Percentiles rank a stretch among this genome's conserved stretches.
These are phyloP conservation scores for Athalia rosae DNA, from an alignment of 2,888 invertebrate genomes.

Conservation along the genomic window DNA sequence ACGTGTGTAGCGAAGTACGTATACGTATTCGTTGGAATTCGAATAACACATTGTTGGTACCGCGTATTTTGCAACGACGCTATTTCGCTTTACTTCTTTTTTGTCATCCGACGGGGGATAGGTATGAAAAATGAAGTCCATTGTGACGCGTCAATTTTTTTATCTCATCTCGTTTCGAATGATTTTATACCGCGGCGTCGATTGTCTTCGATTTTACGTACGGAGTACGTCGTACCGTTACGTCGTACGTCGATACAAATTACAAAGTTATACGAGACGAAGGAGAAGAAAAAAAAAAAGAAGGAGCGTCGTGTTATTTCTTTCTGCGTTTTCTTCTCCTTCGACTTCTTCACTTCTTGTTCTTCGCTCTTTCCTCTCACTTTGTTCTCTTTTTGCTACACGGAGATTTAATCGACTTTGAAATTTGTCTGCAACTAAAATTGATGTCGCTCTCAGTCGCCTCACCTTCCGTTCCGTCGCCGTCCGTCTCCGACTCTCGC, in stretches of 20 bases:
- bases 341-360: conserved; percentile 18
- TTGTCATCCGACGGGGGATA: too few species aligned
- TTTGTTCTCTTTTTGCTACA: conserved; percentile 15
- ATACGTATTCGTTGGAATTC: too few species aligned
- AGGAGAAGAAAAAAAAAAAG: background rate
- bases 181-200: too few species aligned
- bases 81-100: too few species aligned
- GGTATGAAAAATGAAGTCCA: too few species aligned
- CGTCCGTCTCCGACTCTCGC: too few species aligned
- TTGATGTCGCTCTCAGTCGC: conserved; percentile 42
- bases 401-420: conserved; percentile 35
- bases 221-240: background rate
- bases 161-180: too few species aligned
- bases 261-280: conserved; percentile 30
- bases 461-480: background rate
- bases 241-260: conserved; percentile 34
- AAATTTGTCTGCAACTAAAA: conserved; percentile 33
- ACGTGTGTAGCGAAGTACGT: too few species aligned
- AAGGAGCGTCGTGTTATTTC: background rate
- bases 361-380: conserved; percentile 41
- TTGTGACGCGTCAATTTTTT: too few species aligned
- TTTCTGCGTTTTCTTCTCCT: background rate
- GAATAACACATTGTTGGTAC: too few species aligned
- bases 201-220: too few species aligned
- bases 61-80: too few species aligned